Base-by-base conservation (phyloP, 2,888 invertebrate species). In the Lithophane socia region DNA sequence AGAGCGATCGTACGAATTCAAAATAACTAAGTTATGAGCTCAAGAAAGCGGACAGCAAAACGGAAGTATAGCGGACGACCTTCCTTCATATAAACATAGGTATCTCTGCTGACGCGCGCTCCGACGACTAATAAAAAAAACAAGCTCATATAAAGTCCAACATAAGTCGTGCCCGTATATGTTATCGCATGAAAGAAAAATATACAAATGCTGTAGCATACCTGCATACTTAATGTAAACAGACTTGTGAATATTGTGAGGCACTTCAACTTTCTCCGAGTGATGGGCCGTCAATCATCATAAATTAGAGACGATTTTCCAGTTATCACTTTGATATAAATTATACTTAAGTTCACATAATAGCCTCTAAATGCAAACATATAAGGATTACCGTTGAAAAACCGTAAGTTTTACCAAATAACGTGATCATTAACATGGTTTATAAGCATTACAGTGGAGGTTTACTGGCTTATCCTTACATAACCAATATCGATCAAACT, bases 251-350 rank as follows among this genome's bases (percentile, higher is more conserved):
- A 94, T 93, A 94, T 93, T 93, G 92, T 91, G 91, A 93, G 90
- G 93, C 92, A 94, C 93, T 93, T 91, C 87, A 93, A 95, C 96
- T 96, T 96, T 96, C 96, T 95, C 95, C 92, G 54, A 83, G 84
- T 92, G 95, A 95, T 94, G 94, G 93, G 93, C 93, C 93, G 94
- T 95, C 95, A 95, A 95, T 95, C 95, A 95, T 93, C 92, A 92
- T 92, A 94, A 93, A 93, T 93, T 92, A 93, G 91, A 93, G 92
- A 92, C 91, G 91, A 93, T 95, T 95, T 95, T 93, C 94, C 93
- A 93, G 93, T 94, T 93, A 94, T 93, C 93, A 92, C 92, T 91
- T 90, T 86, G 82, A 92, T 89, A 90, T 87, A 90, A 90, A 88
- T 88, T 84, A 82, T 84, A 83, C 75, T 74, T 84, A 83, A 73